phyloP scores from a whole-genome alignment of 2,797 vertebrate species.

The Sphaeramia orbicularis region DNA sequence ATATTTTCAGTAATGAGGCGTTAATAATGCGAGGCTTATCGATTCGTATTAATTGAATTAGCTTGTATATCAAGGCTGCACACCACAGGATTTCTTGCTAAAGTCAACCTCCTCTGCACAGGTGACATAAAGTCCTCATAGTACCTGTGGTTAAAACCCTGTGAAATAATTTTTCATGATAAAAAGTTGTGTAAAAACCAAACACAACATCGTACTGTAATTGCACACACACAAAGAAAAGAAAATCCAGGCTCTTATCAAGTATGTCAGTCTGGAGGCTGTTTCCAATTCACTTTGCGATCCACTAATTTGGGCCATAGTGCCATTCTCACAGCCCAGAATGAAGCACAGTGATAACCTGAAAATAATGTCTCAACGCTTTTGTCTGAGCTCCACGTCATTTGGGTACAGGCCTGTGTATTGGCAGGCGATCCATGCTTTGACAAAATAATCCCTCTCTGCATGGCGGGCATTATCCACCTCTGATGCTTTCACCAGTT shows the following conservation, averaged over 20 bases:
- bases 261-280: conserved; percentile 22
- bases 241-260: conserved; percentile 1
- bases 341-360: conserved; percentile 58
- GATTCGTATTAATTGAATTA: conserved; percentile 28
- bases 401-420: conserved; percentile 59
- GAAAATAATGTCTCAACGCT: conserved; percentile 58
- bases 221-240: conserved; percentile 4
- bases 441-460: conserved; percentile 77
- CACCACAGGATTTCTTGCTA: conserved; percentile 1
- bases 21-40: not conserved
- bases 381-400: conserved; percentile 63
- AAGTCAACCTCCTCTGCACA: conserved; percentile 6
- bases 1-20: not conserved
- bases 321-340: conserved; percentile 28
- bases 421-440: conserved; percentile 73
- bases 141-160: conserved; percentile 33
- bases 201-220: conserved; percentile 2
- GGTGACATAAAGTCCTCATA: conserved; percentile 1
- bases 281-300: conserved; percentile 52
- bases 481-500: conserved; percentile 62
- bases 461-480: conserved; percentile 66
- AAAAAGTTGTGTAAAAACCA: conserved; percentile 31
- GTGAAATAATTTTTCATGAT: conserved; percentile 25
- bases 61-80: conserved; percentile 12
- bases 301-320: conserved; percentile 47